phyloP scores from a whole-genome alignment of 2,797 vertebrate species.

The Enteromius paludinosus region DNA sequence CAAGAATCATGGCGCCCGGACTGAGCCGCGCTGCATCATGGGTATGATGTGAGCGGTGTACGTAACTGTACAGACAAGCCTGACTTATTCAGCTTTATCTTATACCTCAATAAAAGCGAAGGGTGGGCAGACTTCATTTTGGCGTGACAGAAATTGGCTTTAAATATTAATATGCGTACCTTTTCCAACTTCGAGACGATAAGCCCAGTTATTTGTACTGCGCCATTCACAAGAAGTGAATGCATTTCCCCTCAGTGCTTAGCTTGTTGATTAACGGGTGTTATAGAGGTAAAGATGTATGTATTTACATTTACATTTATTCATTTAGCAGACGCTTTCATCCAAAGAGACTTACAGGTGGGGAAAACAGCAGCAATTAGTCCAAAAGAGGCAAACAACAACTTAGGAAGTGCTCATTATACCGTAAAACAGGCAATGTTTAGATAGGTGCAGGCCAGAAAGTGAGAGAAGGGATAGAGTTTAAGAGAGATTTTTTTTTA shows the following conservation, averaged over 20 bases:
- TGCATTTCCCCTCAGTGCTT: neutral
- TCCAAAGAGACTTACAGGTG: too few species aligned
- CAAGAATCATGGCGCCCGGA: slow-evolving; percentile 71
- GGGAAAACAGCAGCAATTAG: too few species aligned
- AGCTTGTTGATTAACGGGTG: neutral
- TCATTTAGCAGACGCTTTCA: too few species aligned
- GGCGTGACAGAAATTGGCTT: neutral
- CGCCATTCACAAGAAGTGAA: neutral
- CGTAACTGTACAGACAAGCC: neutral
- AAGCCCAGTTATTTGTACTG: neutral
- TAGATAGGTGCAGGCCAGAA: too few species aligned
- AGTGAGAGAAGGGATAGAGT: too few species aligned
- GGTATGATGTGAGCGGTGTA: slow-evolving; percentile 45
- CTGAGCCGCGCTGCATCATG: slow-evolving; percentile 69
- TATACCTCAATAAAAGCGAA: neutral
- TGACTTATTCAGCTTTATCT: neutral
- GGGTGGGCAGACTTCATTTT: neutral
- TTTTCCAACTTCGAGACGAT: neutral
- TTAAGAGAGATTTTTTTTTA: too few species aligned
- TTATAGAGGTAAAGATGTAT: neutral
- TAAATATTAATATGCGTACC: neutral
- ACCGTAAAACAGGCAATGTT: too few species aligned
- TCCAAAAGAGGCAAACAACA: too few species aligned
- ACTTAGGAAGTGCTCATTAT: too few species aligned
- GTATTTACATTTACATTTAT: too few species aligned